Base-by-base conservation (phyloP, 2,888 invertebrate genomes). In the Macropis europaea region DNA sequence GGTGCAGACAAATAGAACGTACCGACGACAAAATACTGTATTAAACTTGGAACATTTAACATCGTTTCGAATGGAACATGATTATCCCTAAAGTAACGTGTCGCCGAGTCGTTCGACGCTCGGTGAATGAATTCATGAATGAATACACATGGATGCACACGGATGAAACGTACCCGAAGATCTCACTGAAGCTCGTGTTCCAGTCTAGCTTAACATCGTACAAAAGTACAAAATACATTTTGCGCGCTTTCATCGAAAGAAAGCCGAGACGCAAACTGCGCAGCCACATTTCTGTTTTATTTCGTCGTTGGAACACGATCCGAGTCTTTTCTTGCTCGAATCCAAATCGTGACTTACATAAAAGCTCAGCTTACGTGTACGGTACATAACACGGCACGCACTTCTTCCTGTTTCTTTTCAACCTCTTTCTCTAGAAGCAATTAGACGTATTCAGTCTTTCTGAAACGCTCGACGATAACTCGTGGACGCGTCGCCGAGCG, bases 141-240 rank as follows among this genome's bases (percentile, higher is more conserved):
- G 56, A 70, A 43, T 60, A 24, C 57, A 61, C 56, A 50, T 59
- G 53, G 42, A 68, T 62, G 56, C 73, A 43, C 57, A 24, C 26
- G 60, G 54, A 57, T 73, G 40, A 42, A 30, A 70, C 48, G 60
- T 73, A 61, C 45, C 40, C 52, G 56, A 73, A 72, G 69, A 50
- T 52, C 56, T 43, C 43, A 17, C 3, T 43, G 64, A 43, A 68
- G 81, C 82, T 79, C 82, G 75, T 78, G 67, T 76, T 82, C 78
- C 68, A 79, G 70, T 70, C 26, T 64, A 60, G 22, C 57, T 53
- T 59, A 72, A 52, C 72, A 67, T 70, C 53, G 77, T 77, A 81
- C 69, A 79, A 81, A 79, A 75, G 77, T 81, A 79, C 62, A 81
- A 79, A 81, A 81, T 81, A 81, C 71, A 57, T 19, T 67, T 75